Evolutionary conservation across 2,113 vertebrate genomes (phyloP).

Genomic region (Physeter macrocephalus): DNA sequence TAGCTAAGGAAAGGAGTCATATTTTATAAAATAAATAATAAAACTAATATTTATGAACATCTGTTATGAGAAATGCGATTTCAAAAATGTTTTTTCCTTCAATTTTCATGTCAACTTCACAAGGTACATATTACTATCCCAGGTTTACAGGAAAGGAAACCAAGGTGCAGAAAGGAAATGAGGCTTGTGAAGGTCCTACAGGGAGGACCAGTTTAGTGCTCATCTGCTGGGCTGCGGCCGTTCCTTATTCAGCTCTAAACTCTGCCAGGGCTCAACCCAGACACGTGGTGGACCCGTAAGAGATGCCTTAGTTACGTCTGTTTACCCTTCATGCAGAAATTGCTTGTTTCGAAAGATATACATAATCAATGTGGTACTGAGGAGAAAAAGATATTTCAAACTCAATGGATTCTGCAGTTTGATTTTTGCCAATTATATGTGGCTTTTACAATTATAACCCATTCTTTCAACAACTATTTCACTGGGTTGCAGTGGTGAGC

Average conservation of each 20-base stretch:
- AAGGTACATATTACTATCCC: background rate
- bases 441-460: background rate
- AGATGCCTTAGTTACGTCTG: background rate
- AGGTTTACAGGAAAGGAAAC: background rate
- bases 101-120: background rate
- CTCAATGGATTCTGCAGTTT: background rate
- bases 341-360: slow-evolving; percentile 1
- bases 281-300: background rate
- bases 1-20: background rate
- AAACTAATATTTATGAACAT: slow-evolving; percentile 2
- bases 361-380: background rate
- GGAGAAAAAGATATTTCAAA: background rate
- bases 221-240: rapidly evolving
- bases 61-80: background rate
- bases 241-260: background rate
- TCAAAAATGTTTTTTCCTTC: background rate
- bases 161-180: background rate
- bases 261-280: background rate
- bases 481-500: background rate
- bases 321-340: background rate
- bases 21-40: slow-evolving; percentile 17
- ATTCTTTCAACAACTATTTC: background rate
- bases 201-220: background rate
- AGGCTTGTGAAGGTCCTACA: background rate
- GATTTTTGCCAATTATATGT: background rate